Evolutionary conservation across 2,888 invertebrate genomes (phyloP), one percentile per base, ranked within the genome.

Genomic region (Antheraea assamensis): DNA sequence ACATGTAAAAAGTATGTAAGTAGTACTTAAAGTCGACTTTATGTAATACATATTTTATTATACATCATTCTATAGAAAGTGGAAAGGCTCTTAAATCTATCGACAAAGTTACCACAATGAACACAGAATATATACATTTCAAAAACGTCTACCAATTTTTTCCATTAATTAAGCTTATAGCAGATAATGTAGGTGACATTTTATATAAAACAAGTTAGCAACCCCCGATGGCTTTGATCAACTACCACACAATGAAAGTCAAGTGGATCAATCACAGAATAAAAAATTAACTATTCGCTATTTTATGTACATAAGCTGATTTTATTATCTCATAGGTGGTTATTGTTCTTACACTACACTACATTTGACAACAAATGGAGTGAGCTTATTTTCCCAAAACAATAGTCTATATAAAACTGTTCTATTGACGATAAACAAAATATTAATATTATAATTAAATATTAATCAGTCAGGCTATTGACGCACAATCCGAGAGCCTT

Each of bases 401-500:
- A 15, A 47, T 47, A 10, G 10, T 47, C 15, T 2, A 47, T 1
- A 47, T 15, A 47, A 47, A 47, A 47, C 13, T 35, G 8, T n/a
- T 35, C n/a, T 24, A 7, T 58, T 35, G 35, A 10, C 7, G 5
- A 17, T 35, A 1, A 4, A 30, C 27, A 17, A 27, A 31, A 21
- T 31, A 24, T 15, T 52, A 21, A 19, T 21, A 21, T 24, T 55
- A 21, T 30, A 30, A 52, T 3, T 30, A 2, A 21, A 31, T 10
- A 49, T 80, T 77, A 83, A 68, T 35, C 1, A n/a, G 17, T 68
- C 68, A 68, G 19, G 24, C 68, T 21, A 81, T 73, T 21, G 83
- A 79, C 2, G 90, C 89, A 73, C 87, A 88, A 76, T 94, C 91
- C 1, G 95, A 95, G 24, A 95, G 85, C 27, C 95, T 86, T 72